Base-by-base conservation (phyloP, 2,888 invertebrate genomes). In the Troilus luridus region DNA sequence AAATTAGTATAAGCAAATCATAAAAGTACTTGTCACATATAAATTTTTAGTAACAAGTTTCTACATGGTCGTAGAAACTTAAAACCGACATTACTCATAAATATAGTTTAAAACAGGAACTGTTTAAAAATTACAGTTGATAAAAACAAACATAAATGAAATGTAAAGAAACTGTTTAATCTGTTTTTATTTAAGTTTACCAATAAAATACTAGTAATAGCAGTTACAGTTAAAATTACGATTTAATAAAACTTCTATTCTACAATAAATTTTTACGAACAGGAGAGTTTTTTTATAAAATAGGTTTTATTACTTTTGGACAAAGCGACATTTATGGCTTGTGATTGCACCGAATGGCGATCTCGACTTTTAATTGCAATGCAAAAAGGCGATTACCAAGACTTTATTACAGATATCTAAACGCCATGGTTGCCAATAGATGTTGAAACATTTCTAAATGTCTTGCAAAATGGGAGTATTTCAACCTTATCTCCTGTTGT, bases 391-490 rank as follows among this genome's bases (percentile, higher is more conserved):
- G n/a, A n/a, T 62, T 64, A 64, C 11, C 10, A 2, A n/a, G 11
- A 7, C 64, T 64, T 62, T 62, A 62, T 62, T 62, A 5, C 19
- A 64, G n/a, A n/a, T 1, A n/a, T 64, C n/a, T 64, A 64, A 64
- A n/a, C 11, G 64, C 64, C n/a, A 64, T 9, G 64, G 64, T 9
- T n/a, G n/a, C n/a, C 21, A 10, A 64, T n/a, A n/a, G 21, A 64
- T n/a, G 64, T 64, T n/a, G 64, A 64, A 64, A 64, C n/a, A n/a
- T 21, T 64, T 64, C n/a, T n/a, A n/a, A 64, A n/a, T 64, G n/a
- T 19, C 62, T 62, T 62, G 21, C 64, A n/a, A 11, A 64, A 64
- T n/a, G 64, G n/a, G n/a, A 64, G n/a, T 64, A 64, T 64, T 64
- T 64, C 64, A 64, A 64, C n/a, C n/a, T 21, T n/a, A n/a, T 64